phyloP scores from a whole-genome alignment of 2,797 vertebrate species.

The Syngnathus acus region DNA sequence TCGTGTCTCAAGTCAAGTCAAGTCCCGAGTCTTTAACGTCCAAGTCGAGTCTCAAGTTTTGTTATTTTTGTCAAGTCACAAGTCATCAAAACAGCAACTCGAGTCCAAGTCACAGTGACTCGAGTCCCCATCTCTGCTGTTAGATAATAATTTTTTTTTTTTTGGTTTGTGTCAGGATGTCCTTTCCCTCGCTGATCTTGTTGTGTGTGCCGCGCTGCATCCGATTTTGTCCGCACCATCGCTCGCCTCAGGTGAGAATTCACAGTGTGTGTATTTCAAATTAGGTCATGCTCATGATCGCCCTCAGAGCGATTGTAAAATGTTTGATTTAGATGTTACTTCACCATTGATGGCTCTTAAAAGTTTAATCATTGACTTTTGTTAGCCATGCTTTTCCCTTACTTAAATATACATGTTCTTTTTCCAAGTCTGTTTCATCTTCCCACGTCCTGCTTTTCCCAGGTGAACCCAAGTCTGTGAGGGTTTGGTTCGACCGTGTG shows the following conservation, averaged over 20 bases:
- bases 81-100: no score
- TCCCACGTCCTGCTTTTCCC: slow-evolving; percentile 8
- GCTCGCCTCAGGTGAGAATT: slow-evolving; percentile 54
- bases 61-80: no score
- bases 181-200: slow-evolving; percentile 77
- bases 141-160: no score
- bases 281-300: background rate
- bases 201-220: slow-evolving; percentile 80
- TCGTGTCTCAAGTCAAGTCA: no score
- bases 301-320: background rate
- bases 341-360: background rate
- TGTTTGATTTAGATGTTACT: background rate
- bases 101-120: no score
- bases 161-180: slow-evolving; percentile 65
- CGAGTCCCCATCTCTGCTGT: no score
- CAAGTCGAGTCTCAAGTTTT: no score
- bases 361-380: background rate
- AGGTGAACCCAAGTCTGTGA: slow-evolving; percentile 69
- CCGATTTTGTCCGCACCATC: slow-evolving; percentile 71
- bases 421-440: background rate
- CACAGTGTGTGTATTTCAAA: background rate
- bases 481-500: slow-evolving; percentile 79
- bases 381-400: background rate
- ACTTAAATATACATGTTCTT: background rate
- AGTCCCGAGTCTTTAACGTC: no score